These are phyloP conservation scores for Pteria penguin DNA, from an alignment of 2,888 invertebrate genomes.

Conservation along the genomic window DNA sequence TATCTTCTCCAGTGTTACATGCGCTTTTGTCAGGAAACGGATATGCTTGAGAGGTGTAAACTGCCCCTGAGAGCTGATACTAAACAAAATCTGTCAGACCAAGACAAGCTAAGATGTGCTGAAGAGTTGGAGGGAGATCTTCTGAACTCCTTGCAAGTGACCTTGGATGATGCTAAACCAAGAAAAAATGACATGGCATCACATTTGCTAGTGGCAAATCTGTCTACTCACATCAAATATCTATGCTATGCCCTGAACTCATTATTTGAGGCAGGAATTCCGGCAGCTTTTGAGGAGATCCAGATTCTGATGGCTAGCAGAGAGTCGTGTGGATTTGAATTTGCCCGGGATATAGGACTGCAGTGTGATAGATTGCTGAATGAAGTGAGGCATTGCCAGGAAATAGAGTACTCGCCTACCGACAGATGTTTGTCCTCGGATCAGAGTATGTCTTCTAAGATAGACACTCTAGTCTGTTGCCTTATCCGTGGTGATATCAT, in stretches of 20 bases:
- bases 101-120: conserved; percentile 32
- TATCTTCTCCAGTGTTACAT: conserved; percentile 65
- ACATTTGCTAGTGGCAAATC: conserved; percentile 44
- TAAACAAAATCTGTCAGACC: conserved; percentile 30
- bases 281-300: conserved; percentile 55
- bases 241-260: conserved; percentile 55
- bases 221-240: conserved; percentile 50
- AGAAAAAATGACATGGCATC: conserved; percentile 33
- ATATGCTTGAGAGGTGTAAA: conserved; percentile 43
- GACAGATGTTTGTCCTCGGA: background rate
- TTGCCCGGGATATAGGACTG: conserved; percentile 52
- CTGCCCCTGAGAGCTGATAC: conserved; percentile 33
- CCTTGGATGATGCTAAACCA: conserved; percentile 29
- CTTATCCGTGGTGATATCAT: conserved; percentile 49
- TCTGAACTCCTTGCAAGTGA: conserved; percentile 50
- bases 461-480: conserved; percentile 51
- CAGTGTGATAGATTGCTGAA: conserved; percentile 46
- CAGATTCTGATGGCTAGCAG: conserved; percentile 41
- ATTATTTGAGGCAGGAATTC: conserved; percentile 53
- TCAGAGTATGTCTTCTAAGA: conserved; percentile 32
- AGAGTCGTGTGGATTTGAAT: conserved; percentile 42
- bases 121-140: conserved; percentile 46
- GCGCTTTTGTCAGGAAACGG: conserved; percentile 50
- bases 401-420: background rate
- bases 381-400: conserved; percentile 8